Evolutionary conservation across 2,888 invertebrate species (phyloP), one percentile per base, ranked within the genome.

Genomic region (Thymelicus lineola): DNA sequence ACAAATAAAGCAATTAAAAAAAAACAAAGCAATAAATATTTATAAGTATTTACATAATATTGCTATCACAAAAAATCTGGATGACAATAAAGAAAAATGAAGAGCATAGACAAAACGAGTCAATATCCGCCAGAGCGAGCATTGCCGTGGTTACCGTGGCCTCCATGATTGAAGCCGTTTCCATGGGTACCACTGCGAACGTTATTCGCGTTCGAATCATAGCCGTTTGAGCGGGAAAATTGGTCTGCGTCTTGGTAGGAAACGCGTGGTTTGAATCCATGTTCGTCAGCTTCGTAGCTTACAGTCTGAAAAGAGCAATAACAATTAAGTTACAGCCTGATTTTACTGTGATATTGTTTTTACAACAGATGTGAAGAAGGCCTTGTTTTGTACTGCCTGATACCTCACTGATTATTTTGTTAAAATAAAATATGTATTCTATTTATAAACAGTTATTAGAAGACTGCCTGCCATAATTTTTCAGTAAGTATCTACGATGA

Each of bases 231-330:
- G 35, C 86, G 85, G 6, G 77, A 73, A 0, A 84, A 75, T 7
- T 84, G 82, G 72, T 88, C 91, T 0, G 94, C 83, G 59, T 95
- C 95, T 79, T 96, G 95, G 81, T 96, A 96, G 4, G 95, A 94
- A 72, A 96, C 95, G 76, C 94, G 94, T 28, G 96, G 96, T 75
- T 95, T 95, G 88, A 95, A 96, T 7, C 96, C 96, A 57, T 95
- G 89, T 79, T 95, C 95, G 77, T 96, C 96, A 17, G 96, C 96
- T 79, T 95, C 95, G 84, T 96, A 96, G 74, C 95, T 95, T 7
- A 96, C 96, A 70, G 95, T 95, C 94, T 95, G 92, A 35, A 78
- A 77, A 57, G 28, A 72, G 6, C 55, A 36, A 28, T 6, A 36
- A 36, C 12, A 48, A 7, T n/a, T 61, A 28, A 12, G 10, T 55